Conservation (phyloP, 1,140 invertebrate genomes). For the Marisa cornuarietis region DNA sequence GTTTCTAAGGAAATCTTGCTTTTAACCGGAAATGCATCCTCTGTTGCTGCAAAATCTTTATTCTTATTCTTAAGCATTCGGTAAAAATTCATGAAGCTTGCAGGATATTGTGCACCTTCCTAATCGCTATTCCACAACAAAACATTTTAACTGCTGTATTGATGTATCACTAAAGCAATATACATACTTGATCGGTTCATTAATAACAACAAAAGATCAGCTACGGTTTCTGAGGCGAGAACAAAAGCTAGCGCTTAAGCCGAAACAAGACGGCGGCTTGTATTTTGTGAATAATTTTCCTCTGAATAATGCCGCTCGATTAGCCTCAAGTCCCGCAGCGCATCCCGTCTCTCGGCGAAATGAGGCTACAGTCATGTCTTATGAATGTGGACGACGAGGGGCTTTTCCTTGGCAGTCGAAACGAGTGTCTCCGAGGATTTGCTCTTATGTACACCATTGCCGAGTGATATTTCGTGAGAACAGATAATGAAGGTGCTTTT, state of each 20-base stretch:
- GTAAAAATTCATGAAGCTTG: too few species aligned
- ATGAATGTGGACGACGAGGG: background rate
- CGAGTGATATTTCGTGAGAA: constrained; percentile 21
- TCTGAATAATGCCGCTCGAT: background rate
- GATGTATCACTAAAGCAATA: too few species aligned
- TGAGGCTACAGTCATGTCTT: constrained; percentile 3
- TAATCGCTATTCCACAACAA: too few species aligned
- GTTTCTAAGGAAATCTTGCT: background rate
- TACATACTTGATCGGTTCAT: background rate
- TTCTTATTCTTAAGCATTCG: background rate
- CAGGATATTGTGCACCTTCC: too few species aligned
- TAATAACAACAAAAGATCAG: constrained; percentile 2
- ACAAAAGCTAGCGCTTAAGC: background rate
- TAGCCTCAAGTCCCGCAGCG: background rate
- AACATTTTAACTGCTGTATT: too few species aligned
- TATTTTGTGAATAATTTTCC: background rate
- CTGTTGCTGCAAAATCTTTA: background rate
- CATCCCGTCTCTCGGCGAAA: background rate
- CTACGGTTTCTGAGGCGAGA: background rate
- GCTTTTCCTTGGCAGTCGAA: background rate
- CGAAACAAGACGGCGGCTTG: background rate
- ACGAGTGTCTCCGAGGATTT: constrained; percentile 6
- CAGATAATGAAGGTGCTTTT: constrained; percentile 25
- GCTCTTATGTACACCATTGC: constrained; percentile 9
- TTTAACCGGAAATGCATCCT: background rate